Evolutionary conservation across 2,888 invertebrate genomes (phyloP).

Genomic region (Adelognathus sp.): DNA sequence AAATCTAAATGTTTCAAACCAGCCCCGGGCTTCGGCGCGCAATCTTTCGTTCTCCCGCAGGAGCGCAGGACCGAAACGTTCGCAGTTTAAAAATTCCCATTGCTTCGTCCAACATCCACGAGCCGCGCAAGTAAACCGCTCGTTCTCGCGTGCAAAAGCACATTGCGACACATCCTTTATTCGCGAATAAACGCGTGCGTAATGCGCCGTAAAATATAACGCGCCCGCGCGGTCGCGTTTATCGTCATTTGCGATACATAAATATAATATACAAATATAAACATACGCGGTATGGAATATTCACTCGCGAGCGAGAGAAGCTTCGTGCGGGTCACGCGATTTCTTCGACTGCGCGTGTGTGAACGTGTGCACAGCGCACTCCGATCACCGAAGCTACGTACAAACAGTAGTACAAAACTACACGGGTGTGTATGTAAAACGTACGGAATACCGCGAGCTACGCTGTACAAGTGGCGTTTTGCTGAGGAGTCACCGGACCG

Average conservation of each 20-base stretch:
- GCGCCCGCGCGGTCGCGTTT: too few species aligned
- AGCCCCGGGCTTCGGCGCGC: too few species aligned
- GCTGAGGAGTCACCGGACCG: slow-evolving; percentile 32
- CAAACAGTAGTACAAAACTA: not conserved
- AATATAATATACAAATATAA: slow-evolving; percentile 44
- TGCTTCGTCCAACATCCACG: too few species aligned
- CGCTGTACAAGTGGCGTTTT: slow-evolving; percentile 25
- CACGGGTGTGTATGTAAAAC: not conserved
- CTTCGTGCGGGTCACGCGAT: slow-evolving; percentile 48
- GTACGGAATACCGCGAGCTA: not conserved
- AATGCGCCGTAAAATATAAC: slow-evolving; percentile 30
- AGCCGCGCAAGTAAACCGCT: not conserved
- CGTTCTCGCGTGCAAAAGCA: slow-evolving; percentile 20
- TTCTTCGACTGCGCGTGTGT: slow-evolving; percentile 29
- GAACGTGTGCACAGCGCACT: not conserved
- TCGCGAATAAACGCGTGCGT: slow-evolving; percentile 21
- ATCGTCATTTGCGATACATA: slow-evolving; percentile 43
- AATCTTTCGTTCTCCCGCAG: too few species aligned
- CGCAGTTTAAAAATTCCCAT: too few species aligned
- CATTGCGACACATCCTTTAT: not conserved
- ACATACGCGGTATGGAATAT: slow-evolving; percentile 18
- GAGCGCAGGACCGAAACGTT: too few species aligned
- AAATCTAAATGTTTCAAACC: too few species aligned
- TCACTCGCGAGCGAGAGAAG: not conserved
- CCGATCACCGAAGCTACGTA: slow-evolving; percentile 5